These are phyloP conservation scores for Numida meleagris DNA, from an alignment of 2,113 vertebrate species.

Conservation along the genomic window DNA sequence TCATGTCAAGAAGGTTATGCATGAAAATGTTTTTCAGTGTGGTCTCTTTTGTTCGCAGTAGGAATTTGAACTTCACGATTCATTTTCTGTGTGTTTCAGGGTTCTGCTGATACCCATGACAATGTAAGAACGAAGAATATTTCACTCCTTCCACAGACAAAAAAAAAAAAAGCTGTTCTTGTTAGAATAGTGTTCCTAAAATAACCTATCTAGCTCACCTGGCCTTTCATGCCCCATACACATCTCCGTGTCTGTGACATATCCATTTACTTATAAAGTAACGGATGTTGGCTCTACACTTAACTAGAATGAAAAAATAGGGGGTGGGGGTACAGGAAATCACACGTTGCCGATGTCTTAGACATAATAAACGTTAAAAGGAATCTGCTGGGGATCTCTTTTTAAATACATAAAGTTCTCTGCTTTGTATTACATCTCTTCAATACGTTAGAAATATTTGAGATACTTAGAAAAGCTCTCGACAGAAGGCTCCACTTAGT, in stretches of 20 bases:
- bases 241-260: neutral
- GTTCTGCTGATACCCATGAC: neutral
- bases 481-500: neutral
- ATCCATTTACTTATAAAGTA: neutral
- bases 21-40: neutral
- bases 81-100: neutral
- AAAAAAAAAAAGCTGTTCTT: neutral
- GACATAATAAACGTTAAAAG: neutral
- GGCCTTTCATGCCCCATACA: rapidly evolving
- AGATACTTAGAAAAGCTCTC: neutral
- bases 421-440: neutral
- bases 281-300: too few species aligned
- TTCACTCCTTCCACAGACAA: neutral
- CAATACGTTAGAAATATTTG: neutral
- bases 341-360: neutral
- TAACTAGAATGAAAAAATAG: neutral
- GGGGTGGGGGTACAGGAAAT: neutral
- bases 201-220: neutral
- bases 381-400: neutral
- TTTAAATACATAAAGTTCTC: neutral
- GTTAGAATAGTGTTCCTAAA: too few species aligned
- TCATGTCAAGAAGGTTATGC: neutral
- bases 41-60: neutral
- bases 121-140: neutral
- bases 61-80: neutral